Conservation (phyloP, 2,888 invertebrate species). For the Kuschelorhynchus macadamiae region DNA sequence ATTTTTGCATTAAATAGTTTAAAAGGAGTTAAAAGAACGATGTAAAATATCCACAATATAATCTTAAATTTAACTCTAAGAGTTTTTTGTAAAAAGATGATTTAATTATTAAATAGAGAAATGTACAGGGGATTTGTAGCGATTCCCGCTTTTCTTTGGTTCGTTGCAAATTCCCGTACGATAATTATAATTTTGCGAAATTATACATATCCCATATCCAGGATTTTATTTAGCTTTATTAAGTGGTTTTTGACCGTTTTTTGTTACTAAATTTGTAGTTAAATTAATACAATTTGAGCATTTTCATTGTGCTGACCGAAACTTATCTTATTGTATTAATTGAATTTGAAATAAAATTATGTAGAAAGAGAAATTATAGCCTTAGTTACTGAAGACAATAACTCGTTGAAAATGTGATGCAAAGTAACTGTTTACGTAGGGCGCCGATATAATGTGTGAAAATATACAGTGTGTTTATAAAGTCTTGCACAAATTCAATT, state of each 20-base stretch:
- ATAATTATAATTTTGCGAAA: not conserved
- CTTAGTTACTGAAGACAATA: slow-evolving; percentile 48
- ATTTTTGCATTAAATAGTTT: too few species aligned
- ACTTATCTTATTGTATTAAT: too few species aligned
- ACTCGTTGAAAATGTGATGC: slow-evolving; percentile 43
- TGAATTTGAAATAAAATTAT: too few species aligned
- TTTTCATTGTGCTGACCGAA: too few species aligned
- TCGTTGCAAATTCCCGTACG: not conserved
- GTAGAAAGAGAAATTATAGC: slow-evolving; percentile 23
- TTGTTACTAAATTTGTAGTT: too few species aligned
- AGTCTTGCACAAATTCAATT: too few species aligned
- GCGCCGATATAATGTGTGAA: slow-evolving; percentile 25
- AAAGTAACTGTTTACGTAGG: slow-evolving; percentile 32
- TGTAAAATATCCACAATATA: slow-evolving; percentile 21
- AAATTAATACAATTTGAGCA: too few species aligned
- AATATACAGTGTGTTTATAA: too few species aligned
- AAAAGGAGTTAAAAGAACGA: slow-evolving; percentile 7
- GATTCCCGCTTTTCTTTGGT: not conserved
- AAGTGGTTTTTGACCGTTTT: too few species aligned
- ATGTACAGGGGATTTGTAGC: not conserved
- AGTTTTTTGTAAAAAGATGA: slow-evolving; percentile 24
- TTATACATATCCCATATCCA: not conserved
- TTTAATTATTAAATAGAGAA: not conserved
- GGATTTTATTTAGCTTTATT: not conserved
- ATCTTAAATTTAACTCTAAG: slow-evolving; percentile 29